Evolutionary conservation across 2,888 invertebrate genomes (phyloP).

Genomic region (Sarcophaga carnaria): DNA sequence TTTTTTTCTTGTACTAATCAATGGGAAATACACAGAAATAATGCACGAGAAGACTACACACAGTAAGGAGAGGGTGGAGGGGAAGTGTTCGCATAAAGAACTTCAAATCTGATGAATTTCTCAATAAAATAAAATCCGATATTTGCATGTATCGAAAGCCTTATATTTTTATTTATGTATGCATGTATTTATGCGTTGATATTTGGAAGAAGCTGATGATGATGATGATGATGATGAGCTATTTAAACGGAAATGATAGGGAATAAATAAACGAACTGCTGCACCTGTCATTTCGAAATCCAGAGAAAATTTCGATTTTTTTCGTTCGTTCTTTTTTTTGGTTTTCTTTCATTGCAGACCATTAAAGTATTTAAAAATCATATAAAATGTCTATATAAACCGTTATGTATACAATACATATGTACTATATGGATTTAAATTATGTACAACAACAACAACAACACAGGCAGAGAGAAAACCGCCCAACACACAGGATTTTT

Average conservation of each 20-base stretch:
- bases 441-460: slow-evolving; percentile 53
- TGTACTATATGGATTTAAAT: background rate
- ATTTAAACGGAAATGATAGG: slow-evolving; percentile 77
- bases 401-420: background rate
- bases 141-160: background rate
- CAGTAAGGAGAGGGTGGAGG: no score
- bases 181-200: background rate
- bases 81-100: no score
- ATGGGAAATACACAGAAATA: slow-evolving; percentile 46
- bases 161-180: background rate
- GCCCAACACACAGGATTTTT: no score
- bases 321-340: no score
- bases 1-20: slow-evolving; percentile 75
- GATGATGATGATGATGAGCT: background rate
- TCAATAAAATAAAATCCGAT: background rate
- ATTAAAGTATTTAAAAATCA: background rate
- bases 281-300: slow-evolving; percentile 73
- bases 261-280: slow-evolving; percentile 78
- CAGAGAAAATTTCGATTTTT: background rate
- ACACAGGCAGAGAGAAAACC: background rate
- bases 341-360: background rate
- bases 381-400: background rate
- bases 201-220: background rate
- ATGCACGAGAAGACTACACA: no score
- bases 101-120: no score